Percentiles rank a stretch among this genome's conserved stretches.
These are phyloP conservation scores for Pandion haliaetus DNA, from an alignment of 2,113 vertebrate species.

Conservation along the genomic window DNA sequence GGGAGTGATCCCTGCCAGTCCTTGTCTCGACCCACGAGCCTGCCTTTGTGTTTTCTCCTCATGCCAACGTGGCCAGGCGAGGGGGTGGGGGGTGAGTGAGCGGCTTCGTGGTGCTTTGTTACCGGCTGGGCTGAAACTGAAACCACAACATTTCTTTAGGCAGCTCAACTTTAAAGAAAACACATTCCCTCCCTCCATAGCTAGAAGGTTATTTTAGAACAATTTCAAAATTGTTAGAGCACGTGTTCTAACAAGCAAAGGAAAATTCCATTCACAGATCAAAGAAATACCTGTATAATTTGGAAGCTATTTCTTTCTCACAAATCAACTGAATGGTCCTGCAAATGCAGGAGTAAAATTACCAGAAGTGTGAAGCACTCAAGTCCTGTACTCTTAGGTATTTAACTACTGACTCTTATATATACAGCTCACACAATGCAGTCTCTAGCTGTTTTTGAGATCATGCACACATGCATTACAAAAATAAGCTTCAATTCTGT, in stretches of 20 bases:
- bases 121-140: too few relatives aligned
- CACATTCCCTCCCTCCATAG: accelerated
- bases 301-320: not conserved
- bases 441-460: not conserved
- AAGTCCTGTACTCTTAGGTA: not conserved
- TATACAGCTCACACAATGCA: not conserved
- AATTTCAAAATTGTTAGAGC: not conserved
- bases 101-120: too few relatives aligned
- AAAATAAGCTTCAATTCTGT: not conserved
- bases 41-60: too few relatives aligned
- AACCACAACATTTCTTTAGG: too few relatives aligned
- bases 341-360: not conserved
- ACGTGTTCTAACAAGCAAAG: not conserved
- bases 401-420: not conserved
- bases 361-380: not conserved
- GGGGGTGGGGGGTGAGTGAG: too few relatives aligned
- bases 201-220: not conserved
- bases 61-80: too few relatives aligned
- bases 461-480: not conserved
- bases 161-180: not conserved
- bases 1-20: too few relatives aligned
- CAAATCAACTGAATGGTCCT: not conserved
- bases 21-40: too few relatives aligned
- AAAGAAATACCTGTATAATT: not conserved
- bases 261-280: not conserved